Conservation (phyloP, 2,888 invertebrate species). For the Suillia variegata region DNA sequence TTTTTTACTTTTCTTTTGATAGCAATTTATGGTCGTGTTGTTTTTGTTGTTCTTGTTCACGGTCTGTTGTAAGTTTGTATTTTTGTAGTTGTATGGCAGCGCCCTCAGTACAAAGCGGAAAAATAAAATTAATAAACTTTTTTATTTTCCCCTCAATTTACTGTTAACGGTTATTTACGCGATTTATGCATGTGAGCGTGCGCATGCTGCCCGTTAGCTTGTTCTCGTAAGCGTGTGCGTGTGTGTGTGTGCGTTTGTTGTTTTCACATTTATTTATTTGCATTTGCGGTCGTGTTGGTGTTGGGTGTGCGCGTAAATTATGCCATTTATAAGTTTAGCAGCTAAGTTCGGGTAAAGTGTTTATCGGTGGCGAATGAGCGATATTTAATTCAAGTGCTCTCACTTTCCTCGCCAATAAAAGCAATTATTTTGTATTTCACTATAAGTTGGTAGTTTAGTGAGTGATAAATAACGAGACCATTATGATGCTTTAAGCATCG, state of each 20-base stretch:
- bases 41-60: not conserved
- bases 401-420: too few relatives aligned
- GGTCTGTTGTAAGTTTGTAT: not conserved
- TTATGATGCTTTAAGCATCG: too few relatives aligned
- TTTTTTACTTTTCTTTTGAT: not conserved
- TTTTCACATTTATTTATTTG: too few relatives aligned
- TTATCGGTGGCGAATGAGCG: not conserved
- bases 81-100: not conserved
- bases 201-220: not conserved
- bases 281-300: not conserved
- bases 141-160: slow-evolving; percentile 16
- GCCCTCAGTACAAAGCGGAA: not conserved
- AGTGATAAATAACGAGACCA: too few relatives aligned
- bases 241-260: not conserved
- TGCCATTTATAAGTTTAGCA: not conserved
- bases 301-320: not conserved
- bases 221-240: not conserved
- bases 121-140: slow-evolving; percentile 4
- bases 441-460: too few relatives aligned
- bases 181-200: slow-evolving; percentile 19
- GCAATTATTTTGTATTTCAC: too few relatives aligned
- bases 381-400: too few relatives aligned
- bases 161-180: slow-evolving; percentile 13
- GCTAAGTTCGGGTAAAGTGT: not conserved
- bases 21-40: too few relatives aligned